Evolutionary conservation across 2,797 vertebrate genomes (phyloP).

Genomic region (Acropternis orthonyx): DNA sequence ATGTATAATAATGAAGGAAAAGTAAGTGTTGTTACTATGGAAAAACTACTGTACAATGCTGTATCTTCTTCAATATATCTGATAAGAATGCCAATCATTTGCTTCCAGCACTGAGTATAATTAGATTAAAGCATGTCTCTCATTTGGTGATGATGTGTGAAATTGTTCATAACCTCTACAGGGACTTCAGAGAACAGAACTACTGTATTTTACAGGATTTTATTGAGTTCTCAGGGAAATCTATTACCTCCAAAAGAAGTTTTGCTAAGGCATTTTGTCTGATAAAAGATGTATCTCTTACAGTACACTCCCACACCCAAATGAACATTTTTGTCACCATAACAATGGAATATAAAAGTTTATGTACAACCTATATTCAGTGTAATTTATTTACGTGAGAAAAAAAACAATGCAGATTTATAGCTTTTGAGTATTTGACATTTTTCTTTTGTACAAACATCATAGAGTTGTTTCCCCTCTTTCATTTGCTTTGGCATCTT

Average conservation of each 20-base stretch:
- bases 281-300: not conserved
- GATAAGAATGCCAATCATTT: not conserved
- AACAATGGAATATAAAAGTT: not conserved
- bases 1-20: not conserved
- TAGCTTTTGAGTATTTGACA: not conserved
- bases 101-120: not conserved
- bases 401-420: not conserved
- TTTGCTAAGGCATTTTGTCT: not conserved
- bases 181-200: not conserved
- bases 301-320: not conserved
- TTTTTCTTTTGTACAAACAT: not conserved
- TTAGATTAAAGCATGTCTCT: not conserved
- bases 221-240: not conserved
- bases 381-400: not conserved
- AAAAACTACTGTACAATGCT: not conserved
- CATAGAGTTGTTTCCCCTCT: not conserved
- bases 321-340: fast-evolving
- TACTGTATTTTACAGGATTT: not conserved
- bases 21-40: not conserved
- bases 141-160: not conserved
- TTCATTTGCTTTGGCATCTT: not conserved
- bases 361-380: not conserved
- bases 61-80: not conserved
- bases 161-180: not conserved
- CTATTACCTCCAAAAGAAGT: not conserved